Base-by-base conservation (phyloP, 2,888 invertebrate species). In the Pterostichus madidus region DNA sequence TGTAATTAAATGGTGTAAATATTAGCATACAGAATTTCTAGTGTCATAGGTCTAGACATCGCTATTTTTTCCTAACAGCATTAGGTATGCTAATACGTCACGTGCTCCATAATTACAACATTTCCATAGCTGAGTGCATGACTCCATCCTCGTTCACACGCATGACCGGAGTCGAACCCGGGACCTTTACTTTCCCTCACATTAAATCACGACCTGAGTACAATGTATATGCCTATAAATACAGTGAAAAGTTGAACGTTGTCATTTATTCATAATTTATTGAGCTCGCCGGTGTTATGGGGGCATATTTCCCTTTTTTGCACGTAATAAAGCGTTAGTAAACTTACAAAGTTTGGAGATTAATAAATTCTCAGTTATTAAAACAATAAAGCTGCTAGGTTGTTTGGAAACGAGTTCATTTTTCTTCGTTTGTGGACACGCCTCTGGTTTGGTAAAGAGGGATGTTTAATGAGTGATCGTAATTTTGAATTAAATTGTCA, bases 401-500 rank as follows among this genome's bases (percentile, higher is more conserved):
- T 64, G 59, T 59, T 59, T 59, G 13, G 13, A 35, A 35, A 64
- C n/a, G 64, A 35, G 35, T 64, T 64, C n/a, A 64, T 64, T 64
- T 64, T 64, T 64, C 64, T 64, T 64, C 35, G 11, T 64, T 64
- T 64, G 32, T 35, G 64, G 24, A 17, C n/a, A 59, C 31, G 31
- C 31, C 11, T 24, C n/a, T 59, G 13, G 64, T n/a, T 56, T 64
- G 35, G 49, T 11, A 24, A 2, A 68, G 44, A 71, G 68, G 44
- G 68, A 17, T 39, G 11, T 15, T 46, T 71, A 71, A 71, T 71
- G 17, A 44, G 32, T 11, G 46, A 71, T 71, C 68, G 68, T 71
- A 71, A 71, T 71, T 71, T 71, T 71, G 68, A 71, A 71, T 71
- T 71, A 71, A 46, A 71, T 71, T 71, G 68, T 71, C 68, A 71